These are phyloP conservation scores for Smithornis capensis DNA, from an alignment of 2,113 vertebrate genomes.

Conservation along the genomic window DNA sequence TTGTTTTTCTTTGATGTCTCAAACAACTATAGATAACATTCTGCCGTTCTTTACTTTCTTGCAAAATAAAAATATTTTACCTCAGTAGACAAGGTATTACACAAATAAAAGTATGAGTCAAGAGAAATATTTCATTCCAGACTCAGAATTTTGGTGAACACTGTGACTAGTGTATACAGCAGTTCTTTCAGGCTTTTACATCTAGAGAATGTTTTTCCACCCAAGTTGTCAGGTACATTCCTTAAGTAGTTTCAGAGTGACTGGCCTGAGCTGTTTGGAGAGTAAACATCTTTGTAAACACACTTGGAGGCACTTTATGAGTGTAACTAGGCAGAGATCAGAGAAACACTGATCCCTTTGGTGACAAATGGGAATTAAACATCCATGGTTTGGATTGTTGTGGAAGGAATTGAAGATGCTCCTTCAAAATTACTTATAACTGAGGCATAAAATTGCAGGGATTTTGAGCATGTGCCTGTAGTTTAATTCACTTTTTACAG, in stretches of 20 bases:
- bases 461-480: background rate
- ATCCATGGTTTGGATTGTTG: background rate
- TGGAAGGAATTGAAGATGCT: background rate
- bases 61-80: background rate
- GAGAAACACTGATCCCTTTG: background rate
- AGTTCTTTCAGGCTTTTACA: background rate
- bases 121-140: background rate
- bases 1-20: background rate
- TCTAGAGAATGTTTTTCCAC: background rate
- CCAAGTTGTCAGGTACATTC: conserved; percentile 22
- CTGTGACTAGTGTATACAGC: background rate
- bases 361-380: background rate
- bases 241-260: conserved; percentile 27
- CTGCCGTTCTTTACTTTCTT: background rate
- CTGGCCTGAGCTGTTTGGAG: conserved; percentile 23
- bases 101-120: background rate
- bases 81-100: background rate
- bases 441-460: background rate
- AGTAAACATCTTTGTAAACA: conserved; percentile 52
- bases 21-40: background rate
- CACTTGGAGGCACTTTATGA: background rate
- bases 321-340: background rate
- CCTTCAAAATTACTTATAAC: background rate
- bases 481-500: background rate
- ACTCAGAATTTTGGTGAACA: background rate